A percentile compares a stretch with the other conserved stretches of the same genome.
These are phyloP conservation scores for Poicephalus gulielmi DNA, from an alignment of 2,113 vertebrate genomes.

Conservation along the genomic window DNA sequence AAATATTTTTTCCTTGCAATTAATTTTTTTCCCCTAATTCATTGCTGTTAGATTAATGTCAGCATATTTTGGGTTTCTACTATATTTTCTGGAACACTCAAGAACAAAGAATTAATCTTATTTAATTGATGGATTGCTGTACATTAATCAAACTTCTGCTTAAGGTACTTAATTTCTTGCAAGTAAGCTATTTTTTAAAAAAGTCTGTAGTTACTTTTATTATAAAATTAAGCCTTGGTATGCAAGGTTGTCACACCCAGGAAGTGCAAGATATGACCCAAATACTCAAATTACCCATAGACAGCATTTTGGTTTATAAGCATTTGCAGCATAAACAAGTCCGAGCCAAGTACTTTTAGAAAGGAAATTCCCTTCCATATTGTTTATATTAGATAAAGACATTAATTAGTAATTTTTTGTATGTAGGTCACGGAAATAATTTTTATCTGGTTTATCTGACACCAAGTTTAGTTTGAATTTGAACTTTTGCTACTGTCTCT, in stretches of 20 bases:
- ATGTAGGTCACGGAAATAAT: background rate
- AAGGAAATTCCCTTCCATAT: background rate
- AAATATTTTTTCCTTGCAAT: background rate
- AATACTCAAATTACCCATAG: background rate
- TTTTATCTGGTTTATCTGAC: background rate
- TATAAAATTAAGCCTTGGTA: background rate
- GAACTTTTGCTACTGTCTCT: background rate
- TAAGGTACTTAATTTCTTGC: background rate
- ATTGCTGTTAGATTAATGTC: background rate
- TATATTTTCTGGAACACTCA: background rate
- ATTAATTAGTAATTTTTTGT: background rate
- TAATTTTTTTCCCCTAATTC: background rate
- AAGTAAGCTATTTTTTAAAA: background rate
- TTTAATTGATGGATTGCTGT: constrained; percentile 8
- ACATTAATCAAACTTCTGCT: constrained; percentile 9
- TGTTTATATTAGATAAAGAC: background rate
- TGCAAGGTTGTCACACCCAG: background rate
- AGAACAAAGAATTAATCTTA: background rate
- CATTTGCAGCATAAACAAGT: background rate
- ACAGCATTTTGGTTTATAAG: background rate
- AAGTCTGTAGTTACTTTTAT: background rate
- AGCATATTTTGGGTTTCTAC: background rate
- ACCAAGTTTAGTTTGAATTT: background rate
- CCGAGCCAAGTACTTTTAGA: background rate
- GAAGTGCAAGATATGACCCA: background rate